Base-by-base conservation (phyloP, 2,888 invertebrate genomes). In the Strigamia crassipes region DNA sequence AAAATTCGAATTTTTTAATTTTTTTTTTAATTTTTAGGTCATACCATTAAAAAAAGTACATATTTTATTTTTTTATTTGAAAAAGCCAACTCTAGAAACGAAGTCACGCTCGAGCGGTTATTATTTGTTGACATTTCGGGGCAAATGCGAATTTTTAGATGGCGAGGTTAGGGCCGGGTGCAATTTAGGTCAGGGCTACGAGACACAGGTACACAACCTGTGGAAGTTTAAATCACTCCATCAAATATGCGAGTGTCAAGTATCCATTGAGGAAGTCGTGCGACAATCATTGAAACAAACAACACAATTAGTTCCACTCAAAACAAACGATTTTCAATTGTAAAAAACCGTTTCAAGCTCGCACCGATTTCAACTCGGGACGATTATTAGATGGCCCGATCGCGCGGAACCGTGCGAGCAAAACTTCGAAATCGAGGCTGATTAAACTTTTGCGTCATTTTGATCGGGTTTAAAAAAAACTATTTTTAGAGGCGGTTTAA, bases 201-300 rank as follows among this genome's bases (percentile, higher is more conserved):
- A 61, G 18, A 4, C 10, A 61, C 61, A 61, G 61, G 61, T 61
- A 23, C 61, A 61, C 61, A 61, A 61, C 61, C 61, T 46, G 42
- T 46, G 42, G 42, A 46, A 46, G 42, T 18, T 15, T 18, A 61
- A 10, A 18, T 15, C 15, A 61, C 9, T 61, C 61, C 6, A 9
- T 46, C 42, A 34, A 51, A 61, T 18, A 15, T 61, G 23, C 6
- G 18, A 61, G 5, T 61, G 18, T 18, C 3, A 6, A 18, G 15
- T n/a, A 18, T 10, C 5, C n/a, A n/a, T n/a, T 9, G 18, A 61
- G 61, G 61, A 61, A 61, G 61, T 61, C 23, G 10, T 15, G 61
- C 18, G 61, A 61, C 61, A 61, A 61, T n/a, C n/a, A n/a, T n/a
- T n/a, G 10, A 61, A 56, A 56, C 56, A 5, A 56, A 15, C 41